phyloP scores from a whole-genome alignment of 2,888 invertebrate species.

The Drosophila paramelanica region DNA sequence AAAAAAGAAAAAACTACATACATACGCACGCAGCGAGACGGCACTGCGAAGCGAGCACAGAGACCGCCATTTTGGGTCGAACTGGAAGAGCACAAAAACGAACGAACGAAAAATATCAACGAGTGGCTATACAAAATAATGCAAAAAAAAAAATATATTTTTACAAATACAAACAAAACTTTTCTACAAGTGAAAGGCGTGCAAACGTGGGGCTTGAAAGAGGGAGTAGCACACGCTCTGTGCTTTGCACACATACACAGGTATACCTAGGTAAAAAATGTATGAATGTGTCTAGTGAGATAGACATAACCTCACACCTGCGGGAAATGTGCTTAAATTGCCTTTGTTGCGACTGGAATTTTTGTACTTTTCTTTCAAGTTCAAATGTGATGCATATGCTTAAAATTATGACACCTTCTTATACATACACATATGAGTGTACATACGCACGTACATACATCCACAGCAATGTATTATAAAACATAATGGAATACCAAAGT shows the following conservation, averaged over 20 bases:
- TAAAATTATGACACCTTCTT: conserved; percentile 9
- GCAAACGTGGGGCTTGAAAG: conserved; percentile 41
- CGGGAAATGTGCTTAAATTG: conserved; percentile 68
- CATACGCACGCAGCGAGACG: conserved; percentile 39
- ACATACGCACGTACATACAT: conserved; percentile 3
- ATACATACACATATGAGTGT: background rate
- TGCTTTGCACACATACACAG: conserved; percentile 20
- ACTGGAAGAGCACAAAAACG: conserved; percentile 62
- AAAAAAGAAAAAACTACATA: conserved; percentile 42
- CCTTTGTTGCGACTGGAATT: conserved; percentile 49
- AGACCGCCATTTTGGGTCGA: conserved; percentile 75
- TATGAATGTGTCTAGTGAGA: conserved; percentile 22
- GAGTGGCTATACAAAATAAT: conserved; percentile 65
- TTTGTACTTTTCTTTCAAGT: conserved; percentile 36
- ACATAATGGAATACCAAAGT: conserved; percentile 12
- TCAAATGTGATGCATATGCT: conserved; percentile 22
- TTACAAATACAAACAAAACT: conserved; percentile 66
- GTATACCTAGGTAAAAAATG: conserved; percentile 8
- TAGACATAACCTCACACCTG: conserved; percentile 71
- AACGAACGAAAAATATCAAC: conserved; percentile 68
- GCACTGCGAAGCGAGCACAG: conserved; percentile 37
- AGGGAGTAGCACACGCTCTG: conserved; percentile 36
- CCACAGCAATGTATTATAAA: conserved; percentile 5
- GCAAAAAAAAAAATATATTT: conserved; percentile 59
- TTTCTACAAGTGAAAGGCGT: conserved; percentile 68